Base-by-base conservation (phyloP, 2,113 vertebrate species). In the Odobenus rosmarus region DNA sequence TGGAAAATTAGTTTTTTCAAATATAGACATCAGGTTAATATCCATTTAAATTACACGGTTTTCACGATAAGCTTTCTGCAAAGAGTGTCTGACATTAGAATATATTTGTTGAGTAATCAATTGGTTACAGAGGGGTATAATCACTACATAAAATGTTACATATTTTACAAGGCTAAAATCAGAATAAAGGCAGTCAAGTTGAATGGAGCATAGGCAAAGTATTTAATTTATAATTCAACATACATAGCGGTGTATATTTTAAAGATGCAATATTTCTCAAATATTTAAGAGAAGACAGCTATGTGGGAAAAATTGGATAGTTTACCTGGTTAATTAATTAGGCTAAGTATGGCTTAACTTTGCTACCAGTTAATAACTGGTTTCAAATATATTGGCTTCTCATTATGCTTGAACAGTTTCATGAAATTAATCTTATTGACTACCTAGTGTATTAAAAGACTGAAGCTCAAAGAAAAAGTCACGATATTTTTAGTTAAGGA, bases 71-170 rank as follows among this genome's bases (percentile, higher is more conserved):
- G 90, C 19, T 95, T 98, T 98, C 96, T 96, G 77, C 87, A 97
- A 98, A 98, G 94, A 98, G 93, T 84, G 96, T 95, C 97, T 98
- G 95, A 98, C 98, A 91, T 87, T 95, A 97, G 94, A 98, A 88
- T n/a, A 96, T 95, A 98, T 98, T 98, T 97, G 93, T 94, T 93
- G 96, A 96, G 84, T 98, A 98, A 98, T 98, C 98, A 98, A 98
- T 98, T 98, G 96, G 97, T 97, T 98, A 97, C 88, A 98, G 96
- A 92, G 64, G 96, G 49, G 64, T 81, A n/a, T 95, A 97, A 94
- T 98, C 96, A 97, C 64, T 96, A 97, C 97, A 95, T 97, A 10
- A 96, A 97, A 98, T 93, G 82, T 95, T 98, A 61, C 84, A 74
- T 88, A 96, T 98, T 98, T 97, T 96, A 94, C 64, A 96, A 93